Conservation (phyloP, 30 jellyfish, hydroid and myxozoan genomes). For the Pelagia noctiluca region DNA sequence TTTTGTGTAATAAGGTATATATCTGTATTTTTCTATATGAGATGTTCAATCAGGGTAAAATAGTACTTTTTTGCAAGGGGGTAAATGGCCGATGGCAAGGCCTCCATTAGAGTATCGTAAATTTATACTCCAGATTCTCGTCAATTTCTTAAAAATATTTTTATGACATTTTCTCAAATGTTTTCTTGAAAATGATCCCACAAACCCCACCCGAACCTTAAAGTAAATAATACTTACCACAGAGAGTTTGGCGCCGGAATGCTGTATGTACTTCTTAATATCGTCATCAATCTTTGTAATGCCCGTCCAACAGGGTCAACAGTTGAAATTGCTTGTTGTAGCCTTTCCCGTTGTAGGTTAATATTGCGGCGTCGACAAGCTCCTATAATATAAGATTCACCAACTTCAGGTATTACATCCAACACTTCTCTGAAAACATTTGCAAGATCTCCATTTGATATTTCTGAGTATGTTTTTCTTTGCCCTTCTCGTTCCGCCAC, state of each 20-base stretch:
- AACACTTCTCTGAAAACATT: conserved; percentile 13
- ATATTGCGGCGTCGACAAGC: conserved; percentile 42
- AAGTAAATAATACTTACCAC: conserved; percentile 27
- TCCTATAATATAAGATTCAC: conserved; percentile 45
- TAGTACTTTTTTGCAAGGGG: neutral
- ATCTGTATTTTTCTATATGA: neutral
- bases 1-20: no score
- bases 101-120: neutral
- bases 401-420: conserved; percentile 30
- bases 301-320: conserved; percentile 65
- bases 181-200: neutral
- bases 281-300: conserved; percentile 30
- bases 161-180: neutral
- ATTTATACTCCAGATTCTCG: neutral
- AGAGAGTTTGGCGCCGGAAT: conserved; percentile 35
- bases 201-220: neutral
- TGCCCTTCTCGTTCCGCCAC: neutral
- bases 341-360: conserved; percentile 35
- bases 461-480: conserved; percentile 6
- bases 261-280: conserved; percentile 29
- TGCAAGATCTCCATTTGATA: conserved; percentile 15
- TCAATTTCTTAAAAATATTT: no score
- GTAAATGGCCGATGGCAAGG: conserved; percentile 6
- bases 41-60: conserved; percentile 3
- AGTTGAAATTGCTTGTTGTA: conserved; percentile 29